Evolutionary conservation across 2,888 invertebrate species (phyloP).

Genomic region (Empis stercorea): DNA sequence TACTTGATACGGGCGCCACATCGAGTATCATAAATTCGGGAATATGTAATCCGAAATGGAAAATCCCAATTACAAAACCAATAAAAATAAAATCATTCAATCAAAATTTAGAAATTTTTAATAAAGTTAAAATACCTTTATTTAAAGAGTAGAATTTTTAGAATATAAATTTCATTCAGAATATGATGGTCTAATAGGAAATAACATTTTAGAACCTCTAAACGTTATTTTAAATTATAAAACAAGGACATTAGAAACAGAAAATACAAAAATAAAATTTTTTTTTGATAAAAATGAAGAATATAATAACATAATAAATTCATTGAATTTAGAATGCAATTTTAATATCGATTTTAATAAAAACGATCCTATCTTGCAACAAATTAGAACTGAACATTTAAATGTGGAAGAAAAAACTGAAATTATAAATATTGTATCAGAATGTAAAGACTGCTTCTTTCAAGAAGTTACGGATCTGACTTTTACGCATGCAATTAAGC

Average conservation of each 20-base stretch:
- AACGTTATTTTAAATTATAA: neutral
- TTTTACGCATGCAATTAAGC: constrained; percentile 3
- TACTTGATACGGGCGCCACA: neutral
- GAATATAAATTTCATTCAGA: neutral
- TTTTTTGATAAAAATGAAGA: too few relatives aligned
- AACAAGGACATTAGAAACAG: neutral
- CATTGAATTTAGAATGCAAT: too few relatives aligned
- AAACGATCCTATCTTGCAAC: neutral
- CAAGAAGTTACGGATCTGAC: neutral
- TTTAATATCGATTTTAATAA: too few relatives aligned
- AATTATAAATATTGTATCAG: neutral
- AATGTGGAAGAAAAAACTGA: neutral
- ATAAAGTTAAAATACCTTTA: neutral
- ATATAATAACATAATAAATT: too few relatives aligned
- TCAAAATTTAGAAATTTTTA: too few relatives aligned
- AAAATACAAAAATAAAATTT: neutral
- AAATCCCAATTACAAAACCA: neutral
- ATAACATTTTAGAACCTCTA: neutral
- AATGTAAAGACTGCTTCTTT: neutral
- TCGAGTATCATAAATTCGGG: neutral
- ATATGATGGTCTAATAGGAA: neutral
- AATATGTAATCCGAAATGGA: constrained; percentile 1
- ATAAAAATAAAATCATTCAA: too few relatives aligned
- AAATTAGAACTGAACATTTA: constrained; percentile 1
- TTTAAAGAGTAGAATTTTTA: neutral